Conservation (phyloP, 2,113 vertebrate species). For the Hippocampus mohnikei region DNA sequence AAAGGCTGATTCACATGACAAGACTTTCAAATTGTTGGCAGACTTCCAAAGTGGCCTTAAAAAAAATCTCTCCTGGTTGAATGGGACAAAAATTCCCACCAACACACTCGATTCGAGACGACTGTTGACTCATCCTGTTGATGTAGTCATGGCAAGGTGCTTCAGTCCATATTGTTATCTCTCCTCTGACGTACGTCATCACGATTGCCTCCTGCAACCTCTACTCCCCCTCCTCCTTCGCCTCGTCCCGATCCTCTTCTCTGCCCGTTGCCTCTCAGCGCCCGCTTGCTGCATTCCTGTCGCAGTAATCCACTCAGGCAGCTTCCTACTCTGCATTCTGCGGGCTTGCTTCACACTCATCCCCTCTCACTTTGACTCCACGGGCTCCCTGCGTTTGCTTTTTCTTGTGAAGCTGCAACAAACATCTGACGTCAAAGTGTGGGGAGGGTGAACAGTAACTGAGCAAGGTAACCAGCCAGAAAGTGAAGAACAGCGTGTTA, state of each 20-base stretch:
- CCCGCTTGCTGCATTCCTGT: conserved; percentile 57
- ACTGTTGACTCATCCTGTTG: not conserved
- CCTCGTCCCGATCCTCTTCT: not conserved
- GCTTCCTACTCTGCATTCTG: conserved; percentile 60
- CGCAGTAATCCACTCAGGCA: conserved; percentile 62
- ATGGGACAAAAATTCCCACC: not conserved
- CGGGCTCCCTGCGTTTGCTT: not conserved
- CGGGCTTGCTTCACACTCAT: conserved; percentile 17
- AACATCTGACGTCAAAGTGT: conserved; percentile 50
- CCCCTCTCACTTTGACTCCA: not conserved
- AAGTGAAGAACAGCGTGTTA: conserved; percentile 32
- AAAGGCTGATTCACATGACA: too few relatives aligned
- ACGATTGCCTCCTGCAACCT: conserved; percentile 20
- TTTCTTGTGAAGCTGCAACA: conserved; percentile 42
- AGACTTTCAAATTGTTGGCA: too few relatives aligned
- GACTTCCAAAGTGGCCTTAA: too few relatives aligned
- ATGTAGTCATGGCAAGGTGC: not conserved
- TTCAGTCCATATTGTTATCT: not conserved
- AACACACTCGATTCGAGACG: not conserved
- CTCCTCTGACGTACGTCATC: conserved; percentile 24
- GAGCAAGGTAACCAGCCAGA: conserved; percentile 36
- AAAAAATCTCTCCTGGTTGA: too few relatives aligned
- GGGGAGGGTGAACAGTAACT: conserved; percentile 33
- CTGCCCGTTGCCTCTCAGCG: conserved; percentile 19
- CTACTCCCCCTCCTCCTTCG: conserved; percentile 6